phyloP scores from a whole-genome alignment of 2,888 invertebrate species.

The Quadroppia sp. region DNA sequence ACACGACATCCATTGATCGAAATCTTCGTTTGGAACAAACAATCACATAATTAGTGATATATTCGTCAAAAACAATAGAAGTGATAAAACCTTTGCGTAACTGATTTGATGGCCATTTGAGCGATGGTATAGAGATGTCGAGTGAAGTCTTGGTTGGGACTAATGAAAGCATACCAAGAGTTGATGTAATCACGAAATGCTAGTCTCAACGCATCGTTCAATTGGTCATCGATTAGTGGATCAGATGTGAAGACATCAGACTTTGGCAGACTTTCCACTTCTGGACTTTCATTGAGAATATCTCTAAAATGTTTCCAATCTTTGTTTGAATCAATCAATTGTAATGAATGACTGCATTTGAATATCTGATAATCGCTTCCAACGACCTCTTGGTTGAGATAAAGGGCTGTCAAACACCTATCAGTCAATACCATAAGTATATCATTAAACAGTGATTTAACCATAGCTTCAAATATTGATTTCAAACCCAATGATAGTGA shows the following conservation, averaged over 20 bases:
- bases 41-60: conserved; percentile 34
- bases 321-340: neutral
- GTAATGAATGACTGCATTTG: neutral
- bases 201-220: conserved; percentile 66
- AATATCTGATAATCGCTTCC: conserved; percentile 35
- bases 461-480: neutral
- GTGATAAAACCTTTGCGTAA: conserved; percentile 51
- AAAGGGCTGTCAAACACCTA: conserved; percentile 16
- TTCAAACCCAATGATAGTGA: conserved; percentile 33
- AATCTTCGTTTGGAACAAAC: conserved; percentile 13
- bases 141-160: conserved; percentile 69
- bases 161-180: conserved; percentile 60
- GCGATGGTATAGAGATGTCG: conserved; percentile 57
- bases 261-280: conserved; percentile 1
- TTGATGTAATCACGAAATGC: conserved; percentile 72
- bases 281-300: neutral
- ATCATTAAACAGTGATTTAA: neutral
- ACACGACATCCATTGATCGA: conserved; percentile 70
- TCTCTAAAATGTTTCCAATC: conserved; percentile 1
- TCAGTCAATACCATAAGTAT: neutral
- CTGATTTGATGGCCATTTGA: conserved; percentile 50
- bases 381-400: neutral
- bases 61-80: conserved; percentile 62
- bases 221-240: conserved; percentile 75
- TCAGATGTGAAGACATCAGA: conserved; percentile 67